Evolutionary conservation across 2,113 vertebrate species (phyloP).

Genomic region (Ovis canadensis): DNA sequence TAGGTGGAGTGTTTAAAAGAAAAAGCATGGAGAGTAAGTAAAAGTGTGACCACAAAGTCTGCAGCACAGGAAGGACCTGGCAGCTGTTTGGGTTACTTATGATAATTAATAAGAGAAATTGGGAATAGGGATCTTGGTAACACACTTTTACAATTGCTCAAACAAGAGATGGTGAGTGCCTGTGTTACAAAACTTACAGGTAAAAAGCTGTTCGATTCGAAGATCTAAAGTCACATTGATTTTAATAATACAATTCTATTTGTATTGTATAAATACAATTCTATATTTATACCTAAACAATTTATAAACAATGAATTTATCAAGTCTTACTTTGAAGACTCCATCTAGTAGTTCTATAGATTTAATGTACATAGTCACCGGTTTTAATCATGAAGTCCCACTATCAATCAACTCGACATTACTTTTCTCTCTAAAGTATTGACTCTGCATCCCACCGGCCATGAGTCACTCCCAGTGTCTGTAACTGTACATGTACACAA

Average conservation of each 20-base stretch:
- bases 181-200: background rate
- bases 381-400: background rate
- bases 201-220: background rate
- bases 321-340: background rate
- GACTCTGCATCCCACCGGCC: background rate
- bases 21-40: background rate
- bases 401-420: background rate
- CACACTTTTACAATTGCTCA: background rate
- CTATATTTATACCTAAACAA: background rate
- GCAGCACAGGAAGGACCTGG: background rate
- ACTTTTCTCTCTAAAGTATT: background rate
- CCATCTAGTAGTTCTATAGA: background rate
- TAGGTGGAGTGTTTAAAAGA: background rate
- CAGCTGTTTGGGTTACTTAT: background rate
- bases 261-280: background rate
- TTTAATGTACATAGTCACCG: background rate
- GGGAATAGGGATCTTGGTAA: background rate
- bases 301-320: background rate
- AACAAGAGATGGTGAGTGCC: background rate
- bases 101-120: background rate
- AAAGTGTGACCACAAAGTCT: background rate
- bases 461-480: background rate
- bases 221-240: background rate
- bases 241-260: background rate
- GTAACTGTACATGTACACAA: too few relatives aligned